Evolutionary conservation across 2,113 vertebrate species (phyloP).

Genomic region (Ascaphus truei): DNA sequence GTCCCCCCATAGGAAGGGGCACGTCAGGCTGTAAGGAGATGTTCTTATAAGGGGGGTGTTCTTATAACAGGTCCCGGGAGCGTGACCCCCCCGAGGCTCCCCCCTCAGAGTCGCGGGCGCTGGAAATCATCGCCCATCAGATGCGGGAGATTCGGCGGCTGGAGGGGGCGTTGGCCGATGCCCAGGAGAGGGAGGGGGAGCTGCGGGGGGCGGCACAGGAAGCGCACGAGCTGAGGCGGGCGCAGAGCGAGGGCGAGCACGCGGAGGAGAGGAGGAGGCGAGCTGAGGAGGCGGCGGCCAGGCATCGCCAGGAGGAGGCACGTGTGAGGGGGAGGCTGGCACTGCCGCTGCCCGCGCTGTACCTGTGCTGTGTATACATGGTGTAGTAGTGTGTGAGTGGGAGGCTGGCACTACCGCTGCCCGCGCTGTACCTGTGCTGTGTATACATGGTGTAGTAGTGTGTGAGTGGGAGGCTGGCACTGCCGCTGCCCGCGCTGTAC

Average conservation of each 20-base stretch:
- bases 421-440: neutral
- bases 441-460: neutral
- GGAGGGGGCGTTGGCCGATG: neutral
- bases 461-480: too few relatives aligned
- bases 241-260: conserved; percentile 37
- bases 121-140: conserved; percentile 20
- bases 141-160: conserved; percentile 14
- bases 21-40: too few relatives aligned
- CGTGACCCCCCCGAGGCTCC: neutral
- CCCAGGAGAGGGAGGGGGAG: conserved; percentile 35
- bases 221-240: conserved; percentile 38
- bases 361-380: neutral
- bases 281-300: conserved; percentile 32
- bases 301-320: conserved; percentile 49
- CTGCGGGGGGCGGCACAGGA: conserved; percentile 33
- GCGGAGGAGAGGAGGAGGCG: conserved; percentile 41
- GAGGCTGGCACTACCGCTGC: too few relatives aligned
- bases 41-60: too few relatives aligned
- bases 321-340: conserved; percentile 13
- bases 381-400: neutral
- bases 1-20: too few relatives aligned
- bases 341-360: too few relatives aligned
- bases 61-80: conserved; percentile 1
- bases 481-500: neutral
- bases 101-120: neutral